These are phyloP conservation scores for Mimachlamys varia DNA, from an alignment of 2,888 invertebrate genomes.

Conservation along the genomic window DNA sequence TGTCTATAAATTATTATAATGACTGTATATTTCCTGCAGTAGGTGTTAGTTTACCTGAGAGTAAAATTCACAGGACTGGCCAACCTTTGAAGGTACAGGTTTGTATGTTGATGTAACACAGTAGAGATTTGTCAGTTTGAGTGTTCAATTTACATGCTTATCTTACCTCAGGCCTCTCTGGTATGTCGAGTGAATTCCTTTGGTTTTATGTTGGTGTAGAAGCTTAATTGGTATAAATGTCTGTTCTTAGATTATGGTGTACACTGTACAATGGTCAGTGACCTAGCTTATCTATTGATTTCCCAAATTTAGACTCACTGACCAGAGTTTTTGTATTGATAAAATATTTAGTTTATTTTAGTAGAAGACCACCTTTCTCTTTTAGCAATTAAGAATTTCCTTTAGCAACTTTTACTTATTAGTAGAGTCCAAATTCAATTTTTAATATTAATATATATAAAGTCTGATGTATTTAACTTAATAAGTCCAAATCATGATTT, in stretches of 20 bases:
- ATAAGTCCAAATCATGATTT: too few species aligned
- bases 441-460: too few species aligned
- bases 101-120: background rate
- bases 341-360: too few species aligned
- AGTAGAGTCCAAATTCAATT: too few species aligned
- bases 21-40: conserved; percentile 25
- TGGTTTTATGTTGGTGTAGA: background rate
- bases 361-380: too few species aligned
- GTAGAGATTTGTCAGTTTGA: conserved; percentile 28
- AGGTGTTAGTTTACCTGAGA: conserved; percentile 28
- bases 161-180: background rate
- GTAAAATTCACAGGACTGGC: background rate
- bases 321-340: too few species aligned
- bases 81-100: background rate
- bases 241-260: background rate
- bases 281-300: background rate
- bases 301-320: background rate
- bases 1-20: conserved; percentile 34
- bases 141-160: background rate
- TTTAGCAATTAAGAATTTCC: too few species aligned
- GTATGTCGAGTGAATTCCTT: background rate
- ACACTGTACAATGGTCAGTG: background rate
- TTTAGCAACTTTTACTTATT: too few species aligned
- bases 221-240: background rate
- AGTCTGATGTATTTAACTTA: too few species aligned